phyloP scores from a whole-genome alignment of 2,797 vertebrate genomes.

The Sebastes minor region DNA sequence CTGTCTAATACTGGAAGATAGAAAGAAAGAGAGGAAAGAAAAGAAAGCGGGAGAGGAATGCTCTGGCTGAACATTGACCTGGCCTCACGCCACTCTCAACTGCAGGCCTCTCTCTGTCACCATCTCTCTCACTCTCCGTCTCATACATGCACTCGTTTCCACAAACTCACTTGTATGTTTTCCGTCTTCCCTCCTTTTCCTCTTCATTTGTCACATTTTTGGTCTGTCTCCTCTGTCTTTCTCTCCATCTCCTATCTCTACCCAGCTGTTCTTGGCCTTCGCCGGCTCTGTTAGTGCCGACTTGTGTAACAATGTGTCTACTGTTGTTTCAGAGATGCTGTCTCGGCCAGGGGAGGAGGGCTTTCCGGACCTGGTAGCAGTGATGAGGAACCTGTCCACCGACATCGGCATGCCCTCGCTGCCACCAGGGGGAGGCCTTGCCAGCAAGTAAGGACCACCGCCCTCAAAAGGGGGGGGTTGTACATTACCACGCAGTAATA shows the following conservation, averaged over 20 bases:
- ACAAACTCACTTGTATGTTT: conserved; percentile 3
- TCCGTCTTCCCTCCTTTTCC: conserved; percentile 27
- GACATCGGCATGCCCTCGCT: conserved; percentile 93
- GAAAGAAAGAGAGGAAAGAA: conserved; percentile 10
- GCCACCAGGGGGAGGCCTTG: conserved; percentile 97
- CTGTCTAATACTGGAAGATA: conserved; percentile 33
- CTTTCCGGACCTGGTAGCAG: conserved; percentile 93
- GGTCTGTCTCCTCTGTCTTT: neutral
- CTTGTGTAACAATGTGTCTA: conserved; percentile 39
- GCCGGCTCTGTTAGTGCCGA: conserved; percentile 25
- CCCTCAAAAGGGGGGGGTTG: neutral
- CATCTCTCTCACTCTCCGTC: conserved; percentile 17
- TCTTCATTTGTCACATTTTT: conserved; percentile 21
- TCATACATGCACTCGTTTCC: conserved; percentile 9
- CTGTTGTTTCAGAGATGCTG: conserved; percentile 84
- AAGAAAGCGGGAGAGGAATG: conserved; percentile 67
- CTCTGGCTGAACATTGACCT: conserved; percentile 79
- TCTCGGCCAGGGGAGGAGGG: conserved; percentile 89
- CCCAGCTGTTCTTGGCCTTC: conserved; percentile 26
- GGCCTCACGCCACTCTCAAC: conserved; percentile 69
- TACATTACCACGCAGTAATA: neutral
- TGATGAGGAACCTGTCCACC: conserved; percentile 94
- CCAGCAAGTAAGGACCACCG: conserved; percentile 93
- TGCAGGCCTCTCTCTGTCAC: conserved; percentile 49
- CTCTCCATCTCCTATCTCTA: neutral